Conservation (phyloP, 2,113 vertebrate species). For the Antennarius striatus region DNA sequence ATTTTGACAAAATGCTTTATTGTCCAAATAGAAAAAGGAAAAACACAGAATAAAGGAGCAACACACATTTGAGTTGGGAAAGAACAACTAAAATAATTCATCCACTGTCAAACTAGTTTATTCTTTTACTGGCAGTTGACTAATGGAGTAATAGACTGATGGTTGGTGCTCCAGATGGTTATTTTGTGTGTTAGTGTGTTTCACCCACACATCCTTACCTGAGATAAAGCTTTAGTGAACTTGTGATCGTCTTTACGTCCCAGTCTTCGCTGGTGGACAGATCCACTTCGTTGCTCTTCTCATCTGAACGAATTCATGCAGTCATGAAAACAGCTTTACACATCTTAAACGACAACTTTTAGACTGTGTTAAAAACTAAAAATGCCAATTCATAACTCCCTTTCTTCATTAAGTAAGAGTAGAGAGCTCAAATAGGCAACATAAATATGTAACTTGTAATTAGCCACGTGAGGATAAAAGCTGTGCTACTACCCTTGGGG, state of each 20-base stretch:
- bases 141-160: no score
- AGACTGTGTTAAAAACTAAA: constrained; percentile 2
- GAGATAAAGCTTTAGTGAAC: constrained; percentile 92
- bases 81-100: background rate
- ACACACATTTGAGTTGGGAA: constrained; percentile 9
- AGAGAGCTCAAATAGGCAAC: constrained; percentile 52
- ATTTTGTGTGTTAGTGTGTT: background rate
- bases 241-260: constrained; percentile 97
- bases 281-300: constrained; percentile 89
- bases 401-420: constrained; percentile 7
- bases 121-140: no score
- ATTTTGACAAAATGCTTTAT: no score
- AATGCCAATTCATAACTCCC: background rate
- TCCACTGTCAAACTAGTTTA: no score
- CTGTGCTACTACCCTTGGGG: constrained; percentile 44
- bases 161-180: background rate
- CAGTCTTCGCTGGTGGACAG: constrained; percentile 87
- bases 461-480: constrained; percentile 67
- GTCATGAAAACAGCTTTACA: constrained; percentile 9
- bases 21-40: no score
- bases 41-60: background rate
- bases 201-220: constrained; percentile 77
- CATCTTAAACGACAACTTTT: constrained; percentile 5
- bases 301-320: constrained; percentile 73
- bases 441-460: constrained; percentile 70